Evolutionary conservation across 2,888 invertebrate genomes (phyloP).

Genomic region (Alloplasta piceator): DNA sequence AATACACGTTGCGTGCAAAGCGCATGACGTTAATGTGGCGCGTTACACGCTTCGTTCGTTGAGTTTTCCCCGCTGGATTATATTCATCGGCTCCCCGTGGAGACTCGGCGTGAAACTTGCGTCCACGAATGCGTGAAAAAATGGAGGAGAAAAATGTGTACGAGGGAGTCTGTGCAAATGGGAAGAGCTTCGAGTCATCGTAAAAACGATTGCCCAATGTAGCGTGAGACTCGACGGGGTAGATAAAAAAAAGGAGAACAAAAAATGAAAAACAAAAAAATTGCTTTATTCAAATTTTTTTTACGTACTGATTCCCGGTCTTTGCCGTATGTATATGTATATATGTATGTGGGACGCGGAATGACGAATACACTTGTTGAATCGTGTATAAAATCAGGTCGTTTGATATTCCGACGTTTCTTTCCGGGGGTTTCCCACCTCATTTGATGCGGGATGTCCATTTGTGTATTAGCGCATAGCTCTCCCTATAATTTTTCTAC

Average conservation of each 20-base stretch:
- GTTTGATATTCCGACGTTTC: constrained; percentile 55
- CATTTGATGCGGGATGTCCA: constrained; percentile 68
- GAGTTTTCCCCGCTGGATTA: constrained; percentile 6
- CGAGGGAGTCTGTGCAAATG: not conserved
- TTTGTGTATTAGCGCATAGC: not conserved
- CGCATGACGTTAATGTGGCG: too few species aligned
- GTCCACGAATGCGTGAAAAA: constrained; percentile 5
- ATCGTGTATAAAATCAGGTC: constrained; percentile 55
- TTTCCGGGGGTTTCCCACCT: constrained; percentile 27
- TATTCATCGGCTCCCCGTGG: not conserved
- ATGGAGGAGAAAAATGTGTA: constrained; percentile 23
- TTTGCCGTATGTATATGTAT: too few species aligned
- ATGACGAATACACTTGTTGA: constrained; percentile 59
- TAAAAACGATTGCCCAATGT: constrained; percentile 54
- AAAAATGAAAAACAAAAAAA: constrained; percentile 18
- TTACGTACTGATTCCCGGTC: not conserved
- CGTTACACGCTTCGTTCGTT: constrained; percentile 43
- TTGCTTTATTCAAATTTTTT: constrained; percentile 37
- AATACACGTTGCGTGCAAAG: too few species aligned
- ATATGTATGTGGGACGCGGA: not conserved
- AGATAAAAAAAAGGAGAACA: constrained; percentile 2
- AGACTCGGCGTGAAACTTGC: not conserved
- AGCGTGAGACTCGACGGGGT: constrained; percentile 8
- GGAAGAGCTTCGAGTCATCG: constrained; percentile 24
- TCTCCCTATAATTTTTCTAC: too few species aligned